Conservation (phyloP, 2,797 vertebrate genomes). For the Neosilurus hyrtlii region DNA sequence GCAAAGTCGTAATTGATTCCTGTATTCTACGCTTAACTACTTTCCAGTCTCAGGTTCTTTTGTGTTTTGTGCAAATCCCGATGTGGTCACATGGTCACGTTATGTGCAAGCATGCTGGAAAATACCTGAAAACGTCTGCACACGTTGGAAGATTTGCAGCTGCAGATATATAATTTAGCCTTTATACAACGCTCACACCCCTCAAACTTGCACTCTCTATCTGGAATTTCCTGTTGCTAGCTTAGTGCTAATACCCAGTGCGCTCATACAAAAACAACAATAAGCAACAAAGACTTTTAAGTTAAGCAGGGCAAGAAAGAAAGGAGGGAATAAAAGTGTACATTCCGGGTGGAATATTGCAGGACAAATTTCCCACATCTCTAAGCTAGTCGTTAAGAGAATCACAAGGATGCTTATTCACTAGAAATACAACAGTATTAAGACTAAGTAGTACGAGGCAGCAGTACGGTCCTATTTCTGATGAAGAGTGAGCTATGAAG, state of each 20-base stretch:
- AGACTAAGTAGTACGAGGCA: not conserved
- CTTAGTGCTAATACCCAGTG: slow-evolving; percentile 64
- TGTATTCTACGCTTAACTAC: not conserved
- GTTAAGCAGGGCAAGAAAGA: slow-evolving; percentile 3
- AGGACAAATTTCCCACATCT: not conserved
- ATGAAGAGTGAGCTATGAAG: too few relatives aligned
- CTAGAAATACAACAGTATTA: not conserved
- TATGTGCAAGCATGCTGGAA: not conserved
- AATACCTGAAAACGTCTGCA: slow-evolving; percentile 18
- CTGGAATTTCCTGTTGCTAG: slow-evolving; percentile 79
- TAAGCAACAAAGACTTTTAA: slow-evolving; percentile 47
- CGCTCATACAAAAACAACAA: slow-evolving; percentile 63
- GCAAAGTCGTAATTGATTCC: not conserved
- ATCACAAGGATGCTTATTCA: not conserved
- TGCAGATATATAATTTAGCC: slow-evolving; percentile 9
- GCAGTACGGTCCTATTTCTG: not conserved
- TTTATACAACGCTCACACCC: slow-evolving; percentile 21
- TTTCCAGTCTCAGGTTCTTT: not conserved
- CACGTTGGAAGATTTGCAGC: slow-evolving; percentile 3
- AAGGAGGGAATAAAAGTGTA: not conserved
- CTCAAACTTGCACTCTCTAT: slow-evolving; percentile 49
- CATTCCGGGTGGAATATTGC: not conserved
- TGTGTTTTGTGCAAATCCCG: not conserved
- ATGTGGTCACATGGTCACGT: not conserved
- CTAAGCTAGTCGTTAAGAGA: not conserved